Evolutionary conservation across 2,888 invertebrate genomes (phyloP).

Genomic region (Torymus aiolomorphi): DNA sequence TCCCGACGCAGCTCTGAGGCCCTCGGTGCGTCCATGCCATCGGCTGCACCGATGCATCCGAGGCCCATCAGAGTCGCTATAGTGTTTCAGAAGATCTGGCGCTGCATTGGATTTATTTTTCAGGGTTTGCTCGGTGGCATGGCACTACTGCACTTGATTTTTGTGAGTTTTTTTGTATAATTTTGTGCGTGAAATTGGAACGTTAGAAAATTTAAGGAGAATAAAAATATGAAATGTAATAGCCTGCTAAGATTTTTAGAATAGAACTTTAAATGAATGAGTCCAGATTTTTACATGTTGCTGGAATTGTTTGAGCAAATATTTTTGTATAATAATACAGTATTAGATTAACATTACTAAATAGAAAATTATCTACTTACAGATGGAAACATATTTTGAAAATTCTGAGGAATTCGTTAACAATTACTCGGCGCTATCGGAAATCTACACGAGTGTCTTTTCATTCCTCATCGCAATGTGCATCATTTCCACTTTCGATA

Average conservation of each 20-base stretch:
- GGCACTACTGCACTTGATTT: conserved; percentile 70
- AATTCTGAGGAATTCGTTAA: conserved; percentile 63
- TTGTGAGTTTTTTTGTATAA: conserved; percentile 62
- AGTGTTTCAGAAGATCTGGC: conserved; percentile 68
- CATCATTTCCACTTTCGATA: conserved; percentile 69
- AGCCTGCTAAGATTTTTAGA: too few species aligned
- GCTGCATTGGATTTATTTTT: conserved; percentile 67
- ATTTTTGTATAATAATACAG: too few species aligned
- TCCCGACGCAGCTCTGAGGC: neutral
- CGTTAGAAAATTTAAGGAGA: too few species aligned
- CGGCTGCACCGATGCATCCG: conserved; percentile 4
- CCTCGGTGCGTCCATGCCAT: neutral
- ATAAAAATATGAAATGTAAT: too few species aligned
- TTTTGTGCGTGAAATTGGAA: neutral
- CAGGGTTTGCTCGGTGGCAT: conserved; percentile 73
- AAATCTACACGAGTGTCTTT: conserved; percentile 69
- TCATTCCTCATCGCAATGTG: conserved; percentile 68
- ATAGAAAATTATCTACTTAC: conserved; percentile 39
- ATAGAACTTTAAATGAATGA: too few species aligned
- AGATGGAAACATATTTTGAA: conserved; percentile 67
- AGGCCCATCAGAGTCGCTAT: conserved; percentile 71
- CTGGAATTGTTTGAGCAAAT: too few species aligned
- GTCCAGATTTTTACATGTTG: too few species aligned
- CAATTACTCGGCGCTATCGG: conserved; percentile 65
- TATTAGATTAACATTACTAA: too few species aligned